phyloP scores from a whole-genome alignment of 2,888 invertebrate genomes.

The Drosophila siamana region DNA sequence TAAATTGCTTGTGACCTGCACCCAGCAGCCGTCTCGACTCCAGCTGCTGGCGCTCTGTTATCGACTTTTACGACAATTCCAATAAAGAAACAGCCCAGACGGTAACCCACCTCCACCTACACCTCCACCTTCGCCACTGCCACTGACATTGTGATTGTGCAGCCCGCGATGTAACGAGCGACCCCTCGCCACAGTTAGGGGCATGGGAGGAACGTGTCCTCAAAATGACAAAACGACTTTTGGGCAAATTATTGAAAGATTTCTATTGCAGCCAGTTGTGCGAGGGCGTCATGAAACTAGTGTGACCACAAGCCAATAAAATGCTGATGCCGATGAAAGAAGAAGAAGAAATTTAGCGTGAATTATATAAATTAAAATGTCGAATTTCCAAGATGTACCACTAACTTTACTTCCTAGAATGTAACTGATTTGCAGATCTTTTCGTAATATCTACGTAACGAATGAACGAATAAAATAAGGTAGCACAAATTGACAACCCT shows the following conservation, averaged over 20 bases:
- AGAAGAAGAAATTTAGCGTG: background rate
- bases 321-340: background rate
- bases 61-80: slow-evolving; percentile 82
- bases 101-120: slow-evolving; percentile 35
- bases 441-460: background rate
- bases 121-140: slow-evolving; percentile 7
- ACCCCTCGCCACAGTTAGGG: background rate
- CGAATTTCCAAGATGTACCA: too few species aligned
- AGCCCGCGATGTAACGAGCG: background rate
- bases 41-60: slow-evolving; percentile 61
- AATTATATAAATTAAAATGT: background rate
- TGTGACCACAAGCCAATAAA: slow-evolving; percentile 14
- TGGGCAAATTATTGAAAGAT: slow-evolving; percentile 66
- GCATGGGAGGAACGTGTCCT: slow-evolving; percentile 22
- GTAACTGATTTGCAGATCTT: too few species aligned
- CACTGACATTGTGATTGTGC: slow-evolving; percentile 38
- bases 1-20: slow-evolving; percentile 81
- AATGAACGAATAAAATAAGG: background rate
- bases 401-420: too few species aligned
- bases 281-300: slow-evolving; percentile 10
- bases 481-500: background rate
- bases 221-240: slow-evolving; percentile 61
- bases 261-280: slow-evolving; percentile 41
- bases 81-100: slow-evolving; percentile 74
- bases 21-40: slow-evolving; percentile 27